Evolutionary conservation across 2,888 invertebrate species (phyloP).

Genomic region (Rotaria sp.): DNA sequence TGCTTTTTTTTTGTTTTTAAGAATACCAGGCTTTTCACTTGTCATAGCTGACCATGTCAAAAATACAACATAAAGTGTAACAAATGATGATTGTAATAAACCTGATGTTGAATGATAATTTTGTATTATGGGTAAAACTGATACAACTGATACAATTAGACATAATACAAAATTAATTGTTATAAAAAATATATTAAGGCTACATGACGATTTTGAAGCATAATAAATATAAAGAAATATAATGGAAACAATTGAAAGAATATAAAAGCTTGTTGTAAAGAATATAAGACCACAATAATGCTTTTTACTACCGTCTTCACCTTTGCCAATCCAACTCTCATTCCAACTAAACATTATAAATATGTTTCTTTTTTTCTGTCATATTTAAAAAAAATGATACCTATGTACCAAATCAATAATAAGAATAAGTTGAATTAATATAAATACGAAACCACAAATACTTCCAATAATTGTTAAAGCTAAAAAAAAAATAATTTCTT

Average conservation of each 20-base stretch:
- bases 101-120: slow-evolving; percentile 59
- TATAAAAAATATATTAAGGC: slow-evolving; percentile 89
- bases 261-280: neutral
- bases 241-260: neutral
- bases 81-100: slow-evolving; percentile 76
- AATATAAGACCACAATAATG: slow-evolving; percentile 56
- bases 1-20: neutral
- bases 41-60: slow-evolving; percentile 96
- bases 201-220: slow-evolving; percentile 44
- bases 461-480: slow-evolving; percentile 62
- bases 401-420: slow-evolving; percentile 93
- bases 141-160: slow-evolving; percentile 72
- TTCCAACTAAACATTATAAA: slow-evolving; percentile 63
- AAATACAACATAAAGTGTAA: slow-evolving; percentile 84
- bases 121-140: slow-evolving; percentile 83
- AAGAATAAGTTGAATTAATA: slow-evolving; percentile 86
- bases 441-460: slow-evolving; percentile 89
- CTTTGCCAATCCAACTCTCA: slow-evolving; percentile 83
- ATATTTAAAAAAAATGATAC: neutral
- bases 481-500: neutral
- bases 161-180: slow-evolving; percentile 86
- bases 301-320: slow-evolving; percentile 36
- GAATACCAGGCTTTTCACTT: slow-evolving; percentile 61
- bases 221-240: neutral
- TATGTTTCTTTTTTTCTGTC: neutral